Base-by-base conservation (phyloP, 1,140 invertebrate genomes). In the Pachypsylla venusta region DNA sequence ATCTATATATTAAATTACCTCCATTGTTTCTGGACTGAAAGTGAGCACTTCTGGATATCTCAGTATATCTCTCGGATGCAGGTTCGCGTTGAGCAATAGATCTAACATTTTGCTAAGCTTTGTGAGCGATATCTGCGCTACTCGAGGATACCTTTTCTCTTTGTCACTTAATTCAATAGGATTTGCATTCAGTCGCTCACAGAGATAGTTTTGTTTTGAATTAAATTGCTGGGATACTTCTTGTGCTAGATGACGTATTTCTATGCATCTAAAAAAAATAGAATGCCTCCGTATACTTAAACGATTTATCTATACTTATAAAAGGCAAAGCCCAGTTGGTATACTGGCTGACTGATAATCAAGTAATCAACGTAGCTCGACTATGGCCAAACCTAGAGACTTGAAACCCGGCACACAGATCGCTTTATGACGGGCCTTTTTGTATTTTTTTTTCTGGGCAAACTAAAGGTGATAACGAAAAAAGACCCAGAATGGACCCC, bases 241-340 rank as follows among this genome's bases (percentile, higher is more conserved):
- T 22, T 5, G 42, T 4, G 42, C 42, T 5, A 48, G 42, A n/a
- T 48, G 7, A 10, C 42, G 42, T 7, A 48, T 48, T 19, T 48
- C 42, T 48, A 48, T 48, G 42, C 42, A 48, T 48, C 42, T 48
- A 22, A 48, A 22, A 48, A 48, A 35, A 7, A n/a, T n/a, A n/a
- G n/a, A n/a, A n/a, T n/a, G n/a, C n/a, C n/a, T n/a, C n/a, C n/a
- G n/a, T n/a, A n/a, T n/a, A n/a, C n/a, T n/a, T n/a, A n/a, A n/a
- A n/a, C n/a, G n/a, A n/a, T n/a, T n/a, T n/a, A n/a, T n/a, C n/a
- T n/a, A n/a, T n/a, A n/a, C n/a, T n/a, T n/a, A n/a, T n/a, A n/a
- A n/a, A n/a, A n/a, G n/a, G n/a, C n/a, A n/a, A n/a, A n/a, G n/a
- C n/a, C n/a, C n/a, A n/a, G n/a, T n/a, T n/a, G n/a, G n/a, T n/a